Evolutionary conservation across 2,888 invertebrate genomes (phyloP).

Genomic region (Acrobasis suavella): DNA sequence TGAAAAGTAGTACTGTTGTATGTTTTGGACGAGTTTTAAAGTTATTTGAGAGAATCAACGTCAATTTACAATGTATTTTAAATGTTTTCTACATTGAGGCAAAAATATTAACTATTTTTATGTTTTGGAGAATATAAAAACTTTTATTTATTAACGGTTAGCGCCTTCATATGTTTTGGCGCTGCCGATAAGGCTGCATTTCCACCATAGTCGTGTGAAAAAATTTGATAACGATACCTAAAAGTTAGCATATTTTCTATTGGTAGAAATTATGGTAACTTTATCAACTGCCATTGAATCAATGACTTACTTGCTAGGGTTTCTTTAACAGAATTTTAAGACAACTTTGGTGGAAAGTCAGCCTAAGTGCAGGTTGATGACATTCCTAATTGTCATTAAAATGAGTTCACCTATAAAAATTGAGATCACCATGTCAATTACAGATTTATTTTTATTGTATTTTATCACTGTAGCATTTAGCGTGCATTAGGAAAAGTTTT

Average conservation of each 20-base stretch:
- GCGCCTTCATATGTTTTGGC: constrained; percentile 81
- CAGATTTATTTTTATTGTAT: background rate
- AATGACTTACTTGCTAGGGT: background rate
- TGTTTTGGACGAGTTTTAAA: constrained; percentile 11
- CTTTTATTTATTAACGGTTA: constrained; percentile 38
- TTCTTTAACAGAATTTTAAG: background rate
- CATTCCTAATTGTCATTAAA: constrained; percentile 42
- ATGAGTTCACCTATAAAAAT: constrained; percentile 67
- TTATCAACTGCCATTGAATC: background rate
- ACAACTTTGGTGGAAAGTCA: background rate
- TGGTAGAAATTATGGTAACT: too few relatives aligned
- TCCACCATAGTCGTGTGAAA: background rate
- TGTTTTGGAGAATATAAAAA: constrained; percentile 30
- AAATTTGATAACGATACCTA: background rate
- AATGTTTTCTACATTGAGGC: constrained; percentile 11
- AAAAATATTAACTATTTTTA: constrained; percentile 28
- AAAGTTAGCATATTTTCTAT: too few relatives aligned
- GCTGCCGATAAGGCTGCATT: constrained; percentile 27
- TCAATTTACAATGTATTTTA: constrained; percentile 14
- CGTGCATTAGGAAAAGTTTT: constrained; percentile 16
- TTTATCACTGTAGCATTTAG: constrained; percentile 8
- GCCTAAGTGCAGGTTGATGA: constrained; percentile 26
- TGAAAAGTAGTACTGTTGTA: constrained; percentile 9
- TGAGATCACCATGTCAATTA: constrained; percentile 11
- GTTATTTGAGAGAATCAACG: constrained; percentile 1